Evolutionary conservation across 92 coral and sea anemone genomes (phyloP).

Genomic region (Porites evermanni): DNA sequence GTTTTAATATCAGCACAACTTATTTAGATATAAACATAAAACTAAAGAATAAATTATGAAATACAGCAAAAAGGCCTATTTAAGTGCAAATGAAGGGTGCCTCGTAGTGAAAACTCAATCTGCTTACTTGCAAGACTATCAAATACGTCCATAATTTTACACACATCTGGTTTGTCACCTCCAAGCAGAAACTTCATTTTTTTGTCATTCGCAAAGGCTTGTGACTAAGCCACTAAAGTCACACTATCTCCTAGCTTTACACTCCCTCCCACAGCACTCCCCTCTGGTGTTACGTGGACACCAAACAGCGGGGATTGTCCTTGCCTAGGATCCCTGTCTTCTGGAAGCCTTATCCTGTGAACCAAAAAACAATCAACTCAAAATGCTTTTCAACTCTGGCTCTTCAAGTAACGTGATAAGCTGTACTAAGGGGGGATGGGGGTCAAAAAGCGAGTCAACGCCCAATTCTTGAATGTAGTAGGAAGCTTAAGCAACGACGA

Average conservation of each 20-base stretch:
- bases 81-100: background rate
- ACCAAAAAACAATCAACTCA: background rate
- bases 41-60: too few relatives aligned
- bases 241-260: conserved; percentile 79
- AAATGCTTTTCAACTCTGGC: background rate
- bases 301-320: conserved; percentile 88
- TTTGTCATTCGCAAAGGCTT: background rate
- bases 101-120: background rate
- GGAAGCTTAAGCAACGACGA: too few relatives aligned
- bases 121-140: too few relatives aligned
- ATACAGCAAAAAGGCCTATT: too few relatives aligned
- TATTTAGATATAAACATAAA: background rate
- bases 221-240: conserved; percentile 28
- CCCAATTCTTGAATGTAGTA: too few relatives aligned
- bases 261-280: conserved; percentile 59
- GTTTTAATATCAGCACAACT: background rate
- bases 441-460: too few relatives aligned
- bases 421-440: too few relatives aligned
- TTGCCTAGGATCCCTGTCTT: conserved; percentile 70
- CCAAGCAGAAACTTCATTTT: background rate
- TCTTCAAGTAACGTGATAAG: background rate
- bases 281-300: conserved; percentile 40
- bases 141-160: too few relatives aligned
- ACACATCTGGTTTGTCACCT: background rate
- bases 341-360: conserved; percentile 78